Evolutionary conservation across 2,113 vertebrate genomes (phyloP).

Genomic region (Thermophis baileyi): DNA sequence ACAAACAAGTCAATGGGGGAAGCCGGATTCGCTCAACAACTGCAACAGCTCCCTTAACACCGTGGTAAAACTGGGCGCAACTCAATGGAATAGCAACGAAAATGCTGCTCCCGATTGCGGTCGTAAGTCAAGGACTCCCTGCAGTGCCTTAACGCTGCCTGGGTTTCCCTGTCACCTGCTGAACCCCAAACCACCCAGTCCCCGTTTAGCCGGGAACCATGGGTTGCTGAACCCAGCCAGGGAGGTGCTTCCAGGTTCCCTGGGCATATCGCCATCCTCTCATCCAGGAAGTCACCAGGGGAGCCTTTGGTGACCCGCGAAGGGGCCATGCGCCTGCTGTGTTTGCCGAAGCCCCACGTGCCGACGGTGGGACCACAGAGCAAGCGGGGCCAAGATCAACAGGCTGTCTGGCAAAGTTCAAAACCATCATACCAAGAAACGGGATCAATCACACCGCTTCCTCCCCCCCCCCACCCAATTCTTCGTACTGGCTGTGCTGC

Average conservation of each 20-base stretch:
- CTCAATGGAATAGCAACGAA: neutral
- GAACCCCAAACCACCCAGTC: neutral
- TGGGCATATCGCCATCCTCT: neutral
- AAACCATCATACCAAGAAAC: neutral
- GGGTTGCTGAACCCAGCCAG: neutral
- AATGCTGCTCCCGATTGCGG: neutral
- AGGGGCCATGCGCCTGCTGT: neutral
- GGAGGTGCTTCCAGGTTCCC: neutral
- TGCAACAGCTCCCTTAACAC: neutral
- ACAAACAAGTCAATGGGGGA: neutral
- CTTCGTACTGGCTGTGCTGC: neutral
- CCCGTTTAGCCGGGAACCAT: neutral
- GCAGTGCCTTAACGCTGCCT: neutral
- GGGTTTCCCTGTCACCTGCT: neutral
- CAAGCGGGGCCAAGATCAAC: neutral
- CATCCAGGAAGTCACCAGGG: too few species aligned
- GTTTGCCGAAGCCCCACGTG: neutral
- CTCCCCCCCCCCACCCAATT: neutral
- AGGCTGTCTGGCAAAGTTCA: neutral
- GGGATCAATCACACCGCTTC: neutral
- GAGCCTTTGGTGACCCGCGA: neutral
- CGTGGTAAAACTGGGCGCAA: neutral
- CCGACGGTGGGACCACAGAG: neutral
- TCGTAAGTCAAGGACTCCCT: neutral
- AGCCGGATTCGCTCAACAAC: neutral